A percentile compares a stretch with the other conserved stretches of the same genome.
Evolutionary conservation across 2,797 vertebrate genomes (phyloP).

Genomic region (Amblyopsis hoosieri): DNA sequence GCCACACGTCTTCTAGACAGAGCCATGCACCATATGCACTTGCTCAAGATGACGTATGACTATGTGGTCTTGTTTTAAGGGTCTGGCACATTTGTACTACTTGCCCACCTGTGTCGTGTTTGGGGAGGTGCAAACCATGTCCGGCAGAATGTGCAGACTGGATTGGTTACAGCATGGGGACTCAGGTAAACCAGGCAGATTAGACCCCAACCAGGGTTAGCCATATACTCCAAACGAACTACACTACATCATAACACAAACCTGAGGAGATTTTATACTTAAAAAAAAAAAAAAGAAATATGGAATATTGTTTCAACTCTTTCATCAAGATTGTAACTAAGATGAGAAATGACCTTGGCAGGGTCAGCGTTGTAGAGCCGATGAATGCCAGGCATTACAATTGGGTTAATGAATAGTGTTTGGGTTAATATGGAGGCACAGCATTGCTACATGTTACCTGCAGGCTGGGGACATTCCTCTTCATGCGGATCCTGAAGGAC

Average conservation of each 20-base stretch:
- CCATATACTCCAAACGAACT: not conserved
- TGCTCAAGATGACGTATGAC: conserved; percentile 22
- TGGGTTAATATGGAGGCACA: conserved; percentile 63
- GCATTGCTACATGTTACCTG: conserved; percentile 31
- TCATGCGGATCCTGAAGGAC: conserved; percentile 82
- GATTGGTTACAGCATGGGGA: conserved; percentile 81
- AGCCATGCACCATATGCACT: conserved; percentile 31
- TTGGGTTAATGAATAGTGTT: conserved; percentile 72
- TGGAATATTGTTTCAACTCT: not conserved
- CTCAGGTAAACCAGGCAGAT: conserved; percentile 67
- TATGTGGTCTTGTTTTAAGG: conserved; percentile 57
- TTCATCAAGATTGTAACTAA: conserved; percentile 15
- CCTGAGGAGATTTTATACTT: not conserved
- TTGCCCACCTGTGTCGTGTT: conserved; percentile 79
- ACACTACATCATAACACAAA: conserved; percentile 3
- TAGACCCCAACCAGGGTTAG: not conserved
- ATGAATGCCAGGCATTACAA: conserved; percentile 43
- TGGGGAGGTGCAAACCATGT: conserved; percentile 75
- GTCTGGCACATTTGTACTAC: conserved; percentile 80
- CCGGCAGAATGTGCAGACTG: conserved; percentile 81
- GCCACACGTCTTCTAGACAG: conserved; percentile 23
- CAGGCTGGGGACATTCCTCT: conserved; percentile 81
- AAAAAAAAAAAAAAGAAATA: not conserved
- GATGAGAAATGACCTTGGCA: conserved; percentile 24
- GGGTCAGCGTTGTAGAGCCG: conserved; percentile 41